Evolutionary conservation across 2,797 vertebrate species (phyloP), one percentile per base, ranked within the genome.

Genomic region (Bovichtus diacanthus): DNA sequence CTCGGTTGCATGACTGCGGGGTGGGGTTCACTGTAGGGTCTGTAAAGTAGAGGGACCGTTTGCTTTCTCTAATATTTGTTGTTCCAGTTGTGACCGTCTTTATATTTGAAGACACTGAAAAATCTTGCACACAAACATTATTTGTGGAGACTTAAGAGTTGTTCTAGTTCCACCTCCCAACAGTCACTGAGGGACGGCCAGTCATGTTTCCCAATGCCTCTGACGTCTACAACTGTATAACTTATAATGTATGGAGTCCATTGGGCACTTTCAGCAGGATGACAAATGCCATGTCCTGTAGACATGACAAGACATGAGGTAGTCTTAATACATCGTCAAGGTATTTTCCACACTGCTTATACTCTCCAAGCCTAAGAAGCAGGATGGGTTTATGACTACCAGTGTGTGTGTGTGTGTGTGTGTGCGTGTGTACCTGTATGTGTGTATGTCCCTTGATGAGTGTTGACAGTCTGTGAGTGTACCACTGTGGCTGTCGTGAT

Each of bases 401-500:
- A 64, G 54, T 23, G 70, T 53, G n/a, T 46, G 41, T 75, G 44
- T 74, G 23, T 61, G 18, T 16, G 29, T 36, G 23, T 58, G 10
- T 23, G 43, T 19, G 2, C 46, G 46, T 43, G 31, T 8, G 31
- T 31, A 31, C 8, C 31, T 31, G 31, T 8, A 7, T 8, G 7
- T 8, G 31, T 51, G 12, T 16, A 64, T 70, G 55, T 25, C 56
- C 16, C 47, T 53, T 70, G 41, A 31, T 71, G 58, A 78, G 15
- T 69, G 58, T 44, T 59, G 75, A 78, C 29, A 76, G 63, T 56
- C 34, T 75, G 39, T 55, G 29, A 39, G 58, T 76, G 80, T 63
- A 84, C 80, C 89, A 50, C 73, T 72, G 69, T 50, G 67, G 63
- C 50, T 55, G 64, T 61, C 68, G 68, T 74, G 38, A 82, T 63